Conservation (phyloP, 2,797 vertebrate species). For the Propithecus perrieri region DNA sequence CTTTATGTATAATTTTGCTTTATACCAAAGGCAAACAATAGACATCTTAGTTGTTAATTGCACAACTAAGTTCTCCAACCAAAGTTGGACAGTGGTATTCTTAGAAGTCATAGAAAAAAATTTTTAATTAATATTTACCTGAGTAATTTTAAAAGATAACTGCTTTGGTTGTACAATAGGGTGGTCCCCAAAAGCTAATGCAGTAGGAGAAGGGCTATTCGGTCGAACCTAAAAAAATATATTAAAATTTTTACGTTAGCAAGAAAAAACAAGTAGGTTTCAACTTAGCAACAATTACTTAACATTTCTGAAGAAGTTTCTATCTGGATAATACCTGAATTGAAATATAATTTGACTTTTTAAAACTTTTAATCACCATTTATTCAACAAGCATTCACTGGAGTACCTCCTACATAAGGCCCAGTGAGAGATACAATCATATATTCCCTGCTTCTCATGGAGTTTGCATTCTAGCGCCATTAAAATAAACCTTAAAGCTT, state of each 20-base stretch:
- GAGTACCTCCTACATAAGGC: neutral
- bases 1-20: slow-evolving; percentile 21
- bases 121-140: slow-evolving; percentile 87
- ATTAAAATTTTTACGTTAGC: slow-evolving; percentile 53
- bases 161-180: slow-evolving; percentile 94
- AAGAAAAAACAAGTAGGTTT: slow-evolving; percentile 25
- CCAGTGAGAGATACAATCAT: neutral
- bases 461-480: slow-evolving; percentile 3
- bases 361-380: slow-evolving; percentile 14
- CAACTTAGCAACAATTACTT: slow-evolving; percentile 26
- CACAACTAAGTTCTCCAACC: neutral
- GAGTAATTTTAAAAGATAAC: slow-evolving; percentile 95
- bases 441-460: neutral
- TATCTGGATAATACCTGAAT: neutral
- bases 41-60: slow-evolving; percentile 14
- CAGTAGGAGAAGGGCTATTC: slow-evolving; percentile 97
- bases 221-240: slow-evolving; percentile 92
- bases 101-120: slow-evolving; percentile 45
- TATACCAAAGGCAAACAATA: slow-evolving; percentile 45
- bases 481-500: slow-evolving; percentile 45
- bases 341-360: neutral
- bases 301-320: slow-evolving; percentile 19
- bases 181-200: slow-evolving; percentile 97
- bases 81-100: neutral
- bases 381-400: neutral